Evolutionary conservation across 2,113 vertebrate species (phyloP).

Genomic region (Hyperopisus bebe): DNA sequence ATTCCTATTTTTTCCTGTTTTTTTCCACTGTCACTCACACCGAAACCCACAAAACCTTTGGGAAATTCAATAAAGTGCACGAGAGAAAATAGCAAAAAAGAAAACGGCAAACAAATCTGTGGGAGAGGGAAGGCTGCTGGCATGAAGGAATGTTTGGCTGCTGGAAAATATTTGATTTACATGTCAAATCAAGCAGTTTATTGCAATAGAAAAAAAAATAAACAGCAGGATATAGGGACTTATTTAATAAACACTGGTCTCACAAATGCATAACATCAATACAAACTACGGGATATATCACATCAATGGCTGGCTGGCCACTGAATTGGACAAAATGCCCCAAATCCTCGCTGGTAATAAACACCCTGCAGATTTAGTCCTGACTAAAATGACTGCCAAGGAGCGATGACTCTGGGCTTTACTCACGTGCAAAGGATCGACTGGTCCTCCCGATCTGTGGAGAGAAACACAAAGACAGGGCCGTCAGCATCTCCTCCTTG

Average conservation of each 20-base stretch:
- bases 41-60: background rate
- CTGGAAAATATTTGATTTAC: background rate
- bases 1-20: background rate
- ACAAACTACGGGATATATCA: background rate
- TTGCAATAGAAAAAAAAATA: background rate
- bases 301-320: background rate
- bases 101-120: background rate
- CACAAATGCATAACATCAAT: background rate
- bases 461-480: conserved; percentile 34
- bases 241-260: background rate
- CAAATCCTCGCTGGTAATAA: background rate
- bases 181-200: background rate
- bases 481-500: conserved; percentile 20
- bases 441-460: conserved; percentile 90
- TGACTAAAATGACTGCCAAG: background rate
- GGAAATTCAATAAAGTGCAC: background rate
- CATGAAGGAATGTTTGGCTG: background rate
- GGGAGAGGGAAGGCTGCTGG: background rate
- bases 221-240: background rate
- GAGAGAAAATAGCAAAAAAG: background rate
- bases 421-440: conserved; percentile 98
- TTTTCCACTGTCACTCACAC: background rate
- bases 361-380: background rate
- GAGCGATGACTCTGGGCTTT: background rate
- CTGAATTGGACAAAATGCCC: background rate